Percentiles rank a stretch among this genome's conserved stretches.
phyloP scores from a whole-genome alignment of 2,113 vertebrate species.

The Nannobrachium achirus region DNA sequence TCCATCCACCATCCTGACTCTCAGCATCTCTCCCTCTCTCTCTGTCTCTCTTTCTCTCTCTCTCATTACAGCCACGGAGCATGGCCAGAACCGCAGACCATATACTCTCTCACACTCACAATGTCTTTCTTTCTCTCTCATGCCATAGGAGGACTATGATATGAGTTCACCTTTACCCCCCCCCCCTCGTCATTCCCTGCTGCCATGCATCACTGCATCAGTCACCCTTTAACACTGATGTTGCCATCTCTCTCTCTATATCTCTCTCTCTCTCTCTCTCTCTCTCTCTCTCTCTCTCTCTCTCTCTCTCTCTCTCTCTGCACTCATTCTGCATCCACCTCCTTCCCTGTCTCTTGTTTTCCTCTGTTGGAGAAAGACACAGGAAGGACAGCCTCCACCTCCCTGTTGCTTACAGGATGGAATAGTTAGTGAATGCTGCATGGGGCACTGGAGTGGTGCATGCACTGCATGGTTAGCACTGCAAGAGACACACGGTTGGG shows the following conservation, averaged over 20 bases:
- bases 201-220: too few species aligned
- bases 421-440: constrained; percentile 80
- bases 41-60: not conserved
- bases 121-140: too few species aligned
- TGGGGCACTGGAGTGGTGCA: constrained; percentile 79
- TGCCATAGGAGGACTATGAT: too few species aligned
- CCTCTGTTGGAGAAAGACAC: constrained; percentile 70
- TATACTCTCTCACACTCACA: too few species aligned
- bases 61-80: constrained; percentile 35
- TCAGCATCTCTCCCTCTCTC: constrained; percentile 3
- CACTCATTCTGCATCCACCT: not conserved
- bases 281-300: constrained; percentile 21
- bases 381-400: constrained; percentile 49
- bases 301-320: constrained; percentile 1
- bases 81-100: constrained; percentile 30
- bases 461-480: constrained; percentile 74
- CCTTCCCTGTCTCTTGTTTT: constrained; percentile 50
- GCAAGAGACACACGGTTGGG: constrained; percentile 55
- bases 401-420: constrained; percentile 68
- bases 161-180: not conserved
- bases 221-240: too few species aligned
- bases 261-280: constrained; percentile 38
- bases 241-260: not conserved
- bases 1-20: constrained; percentile 17
- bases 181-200: not conserved